Percentiles rank a stretch among this genome's conserved stretches.
Conservation (phyloP, 2,797 vertebrate genomes). For the Aselliscus stoliczkanus region DNA sequence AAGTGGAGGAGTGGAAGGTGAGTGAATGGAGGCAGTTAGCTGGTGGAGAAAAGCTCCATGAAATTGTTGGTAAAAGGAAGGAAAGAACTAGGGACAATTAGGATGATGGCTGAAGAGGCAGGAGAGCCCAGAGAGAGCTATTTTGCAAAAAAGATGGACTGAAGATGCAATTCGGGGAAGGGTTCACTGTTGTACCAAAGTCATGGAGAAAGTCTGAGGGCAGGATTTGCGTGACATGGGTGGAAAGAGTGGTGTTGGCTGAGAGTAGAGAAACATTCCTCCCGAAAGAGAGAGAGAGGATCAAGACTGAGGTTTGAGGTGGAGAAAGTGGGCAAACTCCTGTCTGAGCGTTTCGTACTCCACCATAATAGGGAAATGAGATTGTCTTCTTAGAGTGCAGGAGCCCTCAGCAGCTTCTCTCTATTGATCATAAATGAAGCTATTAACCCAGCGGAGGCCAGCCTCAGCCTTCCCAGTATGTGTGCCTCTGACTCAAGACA, state of each 20-base stretch:
- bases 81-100: not conserved
- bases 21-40: not conserved
- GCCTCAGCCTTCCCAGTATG: not conserved
- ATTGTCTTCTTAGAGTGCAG: no score
- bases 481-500: not conserved
- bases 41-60: not conserved
- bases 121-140: not conserved
- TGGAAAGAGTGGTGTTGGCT: not conserved
- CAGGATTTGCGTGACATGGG: not conserved
- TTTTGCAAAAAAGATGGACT: not conserved
- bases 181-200: not conserved
- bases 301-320: not conserved
- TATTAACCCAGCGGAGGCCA: not conserved
- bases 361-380: not conserved
- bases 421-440: not conserved
- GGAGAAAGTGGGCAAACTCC: not conserved
- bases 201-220: not conserved
- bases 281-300: not conserved
- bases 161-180: not conserved
- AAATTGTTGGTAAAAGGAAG: not conserved
- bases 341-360: not conserved
- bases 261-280: not conserved
- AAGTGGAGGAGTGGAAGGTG: not conserved
- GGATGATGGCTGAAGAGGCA: not conserved
- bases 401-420: not conserved